These are phyloP conservation scores for Caenorhabditis auriculariae DNA, from an alignment of 2,888 invertebrate species.

Conservation along the genomic window DNA sequence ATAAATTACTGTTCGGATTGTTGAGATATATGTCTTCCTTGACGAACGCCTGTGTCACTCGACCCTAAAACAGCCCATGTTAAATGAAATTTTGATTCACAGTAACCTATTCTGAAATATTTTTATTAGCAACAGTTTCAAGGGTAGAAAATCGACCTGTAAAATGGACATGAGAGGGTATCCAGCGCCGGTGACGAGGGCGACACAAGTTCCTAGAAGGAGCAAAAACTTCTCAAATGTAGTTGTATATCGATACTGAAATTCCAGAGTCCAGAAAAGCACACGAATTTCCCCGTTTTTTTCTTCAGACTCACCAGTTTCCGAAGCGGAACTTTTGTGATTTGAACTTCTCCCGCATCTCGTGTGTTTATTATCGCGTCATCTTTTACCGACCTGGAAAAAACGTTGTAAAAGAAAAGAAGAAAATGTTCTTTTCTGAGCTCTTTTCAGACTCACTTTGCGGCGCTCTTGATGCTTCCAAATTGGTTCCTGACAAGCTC, in stretches of 20 bases:
- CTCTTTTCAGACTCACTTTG: too few species aligned
- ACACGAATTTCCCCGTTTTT: not conserved
- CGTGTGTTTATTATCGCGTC: constrained; percentile 13
- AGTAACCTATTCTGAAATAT: too few species aligned
- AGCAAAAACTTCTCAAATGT: constrained; percentile 33
- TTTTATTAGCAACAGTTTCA: too few species aligned
- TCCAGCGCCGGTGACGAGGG: constrained; percentile 45
- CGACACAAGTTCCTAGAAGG: constrained; percentile 32
- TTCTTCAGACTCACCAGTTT: constrained; percentile 13
- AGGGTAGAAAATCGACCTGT: constrained; percentile 6
- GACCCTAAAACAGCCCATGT: constrained; percentile 19
- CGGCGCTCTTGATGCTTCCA: too few species aligned
- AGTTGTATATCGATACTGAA: constrained; percentile 50
- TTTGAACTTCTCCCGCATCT: constrained; percentile 14
- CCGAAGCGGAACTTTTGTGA: constrained; percentile 20
- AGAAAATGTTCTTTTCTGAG: too few species aligned
- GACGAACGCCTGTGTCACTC: constrained; percentile 40
- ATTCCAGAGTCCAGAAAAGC: constrained; percentile 3
- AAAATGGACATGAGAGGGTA: constrained; percentile 49
- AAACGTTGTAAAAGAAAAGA: too few species aligned
- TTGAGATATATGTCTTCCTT: constrained; percentile 30
- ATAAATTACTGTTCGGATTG: not conserved
- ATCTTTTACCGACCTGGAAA: too few species aligned
- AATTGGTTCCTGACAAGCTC: constrained; percentile 21
- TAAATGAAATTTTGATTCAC: too few species aligned